Base-by-base conservation (phyloP, 2,113 vertebrate species). In the Isurus oxyrinchus region DNA sequence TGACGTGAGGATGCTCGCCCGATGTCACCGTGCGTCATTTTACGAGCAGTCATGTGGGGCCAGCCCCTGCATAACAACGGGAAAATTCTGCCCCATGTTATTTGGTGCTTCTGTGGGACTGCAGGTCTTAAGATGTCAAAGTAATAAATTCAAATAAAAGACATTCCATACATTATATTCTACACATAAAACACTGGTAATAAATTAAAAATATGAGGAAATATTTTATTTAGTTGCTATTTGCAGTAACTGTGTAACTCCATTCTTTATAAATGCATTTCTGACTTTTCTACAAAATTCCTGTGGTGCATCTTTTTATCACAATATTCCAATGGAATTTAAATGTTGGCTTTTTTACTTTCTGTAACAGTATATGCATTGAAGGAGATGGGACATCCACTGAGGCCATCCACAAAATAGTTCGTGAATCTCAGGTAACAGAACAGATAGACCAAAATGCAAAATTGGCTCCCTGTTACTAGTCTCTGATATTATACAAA, bases 371-470 rank as follows among this genome's bases (percentile, higher is more conserved):
- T 97, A 98, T 99, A 96, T 99, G 98, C 96, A 99, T 99, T 1
- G 99, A 99, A 16, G 99, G 99, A 88, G 99, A 99, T 19, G 99
- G 99, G 97, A 99, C 98, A 98, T 99, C 99, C 98, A 99, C 98
- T 63, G 99, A 99, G 97, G 97, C 99, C 96, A 97, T 99, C 96
- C 99, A 99, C 67, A 99, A 99, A 67, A 97, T 99, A 96, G 97
- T 99, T 96, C 97, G 98, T 96, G 97, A 98, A 96, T 98, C 98
- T 0, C 99, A 99, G 97, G 97, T 96, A 44, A 98, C 98, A 93
- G 98, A 98, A 0, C 98, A 98, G 23, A 97, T 99, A 96, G 98
- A 99, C 97, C 98, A 98, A 97, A 98, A 98, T 96, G 98, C 98
- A 23, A 96, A 97, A 0, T 97, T 99, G 97, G 98, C 98, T 97